Evolutionary conservation across 2,888 invertebrate species (phyloP), one percentile per base, ranked within the genome.

Genomic region (Fragum sueziense): DNA sequence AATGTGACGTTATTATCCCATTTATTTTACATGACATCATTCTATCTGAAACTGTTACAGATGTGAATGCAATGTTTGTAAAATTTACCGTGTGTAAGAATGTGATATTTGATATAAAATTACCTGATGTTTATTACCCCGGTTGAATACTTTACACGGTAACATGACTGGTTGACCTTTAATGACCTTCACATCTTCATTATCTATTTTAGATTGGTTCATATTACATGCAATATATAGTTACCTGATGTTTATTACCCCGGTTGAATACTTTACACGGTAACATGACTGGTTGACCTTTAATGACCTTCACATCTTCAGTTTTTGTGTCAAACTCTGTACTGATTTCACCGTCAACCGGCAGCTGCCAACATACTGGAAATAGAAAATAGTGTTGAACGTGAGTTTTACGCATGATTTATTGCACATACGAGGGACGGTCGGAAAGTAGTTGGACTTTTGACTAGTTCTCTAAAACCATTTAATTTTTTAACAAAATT

Each of bases 181-280:
- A 0, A 84, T 84, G 29, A 86, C 86, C 27, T 78, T 84, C 17
- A 89, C 76, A 61, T 82, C 82, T 25, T 83, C 76, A 0, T 87
- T 80, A 0, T 81, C 83, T 14, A 75, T 82, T 69, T 89, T 87
- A 61, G 89, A 86, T 6, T 62, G n/a, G n/a, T n/a, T n/a, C n/a
- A n/a, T n/a, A n/a, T n/a, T n/a, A n/a, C n/a, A n/a, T n/a, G n/a
- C n/a, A n/a, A n/a, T n/a, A n/a, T n/a, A n/a, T n/a, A n/a, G n/a
- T n/a, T 76, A 84, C 84, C 79, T 79, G 72, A 59, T 79, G 74
- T 9, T 74, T 37, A n/a, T n/a, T n/a, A 14, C 59, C 61, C 33
- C 78, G 81, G 62, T 81, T 72, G 65, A 80, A 74, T 20, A 86
- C 88, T 25, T 82, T 68, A 77, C 89, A 89, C 4, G 89, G 89